Evolutionary conservation across 2,113 vertebrate species (phyloP).

Genomic region (Rousettus leschenaultii): DNA sequence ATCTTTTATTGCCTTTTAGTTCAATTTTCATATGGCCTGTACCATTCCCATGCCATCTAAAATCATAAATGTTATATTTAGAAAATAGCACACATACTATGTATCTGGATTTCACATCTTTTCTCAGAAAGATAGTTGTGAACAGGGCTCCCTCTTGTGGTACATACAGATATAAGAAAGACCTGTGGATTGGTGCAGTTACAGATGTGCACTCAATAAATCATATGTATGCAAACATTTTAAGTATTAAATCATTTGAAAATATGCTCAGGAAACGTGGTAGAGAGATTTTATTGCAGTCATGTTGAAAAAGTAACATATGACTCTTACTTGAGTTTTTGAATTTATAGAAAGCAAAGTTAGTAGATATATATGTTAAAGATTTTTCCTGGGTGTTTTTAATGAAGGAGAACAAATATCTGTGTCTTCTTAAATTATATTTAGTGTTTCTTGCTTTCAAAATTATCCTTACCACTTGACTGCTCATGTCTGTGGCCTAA

Average conservation of each 20-base stretch:
- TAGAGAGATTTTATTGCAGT: not conserved
- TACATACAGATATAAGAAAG: not conserved
- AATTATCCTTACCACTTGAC: not conserved
- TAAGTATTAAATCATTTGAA: not conserved
- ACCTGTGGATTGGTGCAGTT: not conserved
- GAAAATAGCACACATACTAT: not conserved
- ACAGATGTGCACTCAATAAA: not conserved
- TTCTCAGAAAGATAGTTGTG: not conserved
- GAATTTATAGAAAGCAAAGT: constrained; percentile 28
- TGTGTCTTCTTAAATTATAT: not conserved
- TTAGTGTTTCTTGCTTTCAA: not conserved
- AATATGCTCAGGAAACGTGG: not conserved
- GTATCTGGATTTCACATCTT: not conserved
- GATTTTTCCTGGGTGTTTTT: not conserved
- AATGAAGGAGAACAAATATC: not conserved
- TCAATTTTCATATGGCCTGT: not conserved
- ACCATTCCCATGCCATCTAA: not conserved
- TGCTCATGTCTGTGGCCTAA: not conserved
- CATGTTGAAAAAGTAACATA: not conserved
- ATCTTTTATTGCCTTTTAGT: constrained; percentile 11
- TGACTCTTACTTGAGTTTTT: not conserved
- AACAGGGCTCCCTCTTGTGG: constrained; percentile 39
- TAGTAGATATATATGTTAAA: not conserved
- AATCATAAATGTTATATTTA: constrained; percentile 22
- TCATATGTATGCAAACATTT: not conserved